Conservation (phyloP, 2,797 vertebrate genomes). For the Lepidocolaptes lacrymiger region DNA sequence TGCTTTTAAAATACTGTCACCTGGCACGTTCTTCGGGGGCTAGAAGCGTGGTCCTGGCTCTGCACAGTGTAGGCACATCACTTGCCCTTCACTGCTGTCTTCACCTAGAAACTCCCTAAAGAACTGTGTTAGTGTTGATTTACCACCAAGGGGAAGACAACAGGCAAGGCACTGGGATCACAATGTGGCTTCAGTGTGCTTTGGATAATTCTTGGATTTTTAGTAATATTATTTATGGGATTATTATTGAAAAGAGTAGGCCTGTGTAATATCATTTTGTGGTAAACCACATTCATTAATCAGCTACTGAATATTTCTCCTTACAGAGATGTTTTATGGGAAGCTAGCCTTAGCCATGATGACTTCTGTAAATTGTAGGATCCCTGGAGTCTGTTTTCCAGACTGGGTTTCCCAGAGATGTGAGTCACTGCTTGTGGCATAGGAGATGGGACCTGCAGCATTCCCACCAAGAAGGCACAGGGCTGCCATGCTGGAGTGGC, state of each 20-base stretch:
- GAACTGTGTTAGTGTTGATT: constrained; percentile 5
- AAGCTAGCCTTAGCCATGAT: neutral
- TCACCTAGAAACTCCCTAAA: neutral
- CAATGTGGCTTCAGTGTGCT: neutral
- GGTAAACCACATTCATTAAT: constrained; percentile 62
- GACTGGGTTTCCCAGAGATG: neutral
- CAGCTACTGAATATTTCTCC: neutral
- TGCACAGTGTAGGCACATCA: neutral
- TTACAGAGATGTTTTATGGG: neutral
- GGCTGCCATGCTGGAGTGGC: neutral
- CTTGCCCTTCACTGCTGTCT: neutral
- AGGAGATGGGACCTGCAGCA: neutral
- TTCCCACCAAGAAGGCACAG: neutral
- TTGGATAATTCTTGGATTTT: constrained; percentile 22
- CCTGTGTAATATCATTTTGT: constrained; percentile 26
- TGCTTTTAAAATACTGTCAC: neutral
- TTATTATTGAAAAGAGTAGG: constrained; percentile 42
- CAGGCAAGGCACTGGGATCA: neutral
- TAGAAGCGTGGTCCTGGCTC: neutral
- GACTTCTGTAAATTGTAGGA: neutral
- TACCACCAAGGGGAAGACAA: neutral
- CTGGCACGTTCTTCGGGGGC: neutral
- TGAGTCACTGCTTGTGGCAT: neutral
- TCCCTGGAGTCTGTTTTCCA: neutral
- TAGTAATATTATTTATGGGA: constrained; percentile 31